Evolutionary conservation across 2,113 vertebrate species (phyloP).

Genomic region (Larimichthys polyactis): DNA sequence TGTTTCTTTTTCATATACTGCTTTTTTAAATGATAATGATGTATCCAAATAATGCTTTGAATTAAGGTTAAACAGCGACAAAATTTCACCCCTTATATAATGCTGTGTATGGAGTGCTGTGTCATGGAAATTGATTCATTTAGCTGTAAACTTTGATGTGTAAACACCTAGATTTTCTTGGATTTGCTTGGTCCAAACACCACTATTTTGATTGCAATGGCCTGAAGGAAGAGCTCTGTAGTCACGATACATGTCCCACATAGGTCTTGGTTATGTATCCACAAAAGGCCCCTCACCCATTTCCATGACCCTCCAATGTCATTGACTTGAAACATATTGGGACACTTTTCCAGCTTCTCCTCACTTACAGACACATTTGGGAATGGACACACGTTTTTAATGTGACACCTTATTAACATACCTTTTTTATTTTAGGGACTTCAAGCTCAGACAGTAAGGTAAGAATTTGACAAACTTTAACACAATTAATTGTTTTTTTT

Average conservation of each 20-base stretch:
- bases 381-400: background rate
- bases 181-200: background rate
- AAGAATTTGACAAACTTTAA: conserved; percentile 12
- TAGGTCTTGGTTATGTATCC: conserved; percentile 54
- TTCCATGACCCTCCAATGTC: conserved; percentile 24
- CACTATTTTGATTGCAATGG: conserved; percentile 33
- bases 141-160: background rate
- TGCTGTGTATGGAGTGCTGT: background rate
- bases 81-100: no score
- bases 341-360: conserved; percentile 3
- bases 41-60: no score
- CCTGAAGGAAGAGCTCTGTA: background rate
- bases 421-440: background rate
- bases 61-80: background rate
- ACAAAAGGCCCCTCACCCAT: conserved; percentile 42
- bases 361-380: background rate
- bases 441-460: conserved; percentile 35
- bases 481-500: background rate
- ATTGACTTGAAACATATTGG: background rate
- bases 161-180: background rate
- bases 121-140: background rate
- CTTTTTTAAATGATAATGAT: background rate
- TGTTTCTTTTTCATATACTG: background rate
- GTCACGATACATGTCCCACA: conserved; percentile 19
- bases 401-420: background rate